Conservation (phyloP, 2,113 vertebrate species). For the Labeo rohita region DNA sequence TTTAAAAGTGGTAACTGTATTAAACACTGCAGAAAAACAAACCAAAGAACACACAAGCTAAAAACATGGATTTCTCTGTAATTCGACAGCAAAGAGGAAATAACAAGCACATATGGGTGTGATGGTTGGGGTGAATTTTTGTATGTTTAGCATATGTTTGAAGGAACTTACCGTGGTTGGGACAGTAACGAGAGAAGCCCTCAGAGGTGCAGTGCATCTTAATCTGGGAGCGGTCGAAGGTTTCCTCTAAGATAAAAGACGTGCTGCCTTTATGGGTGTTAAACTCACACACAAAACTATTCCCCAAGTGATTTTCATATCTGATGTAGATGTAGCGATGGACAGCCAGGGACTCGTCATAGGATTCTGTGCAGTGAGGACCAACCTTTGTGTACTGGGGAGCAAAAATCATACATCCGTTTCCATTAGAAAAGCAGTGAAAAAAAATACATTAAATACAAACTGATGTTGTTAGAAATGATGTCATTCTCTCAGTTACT, state of each 20-base stretch:
- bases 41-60: too few relatives aligned
- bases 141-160: neutral
- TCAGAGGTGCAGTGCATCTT: too few relatives aligned
- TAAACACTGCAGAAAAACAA: neutral
- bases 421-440: neutral
- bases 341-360: neutral
- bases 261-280: neutral
- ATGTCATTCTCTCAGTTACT: too few relatives aligned
- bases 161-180: constrained; percentile 29
- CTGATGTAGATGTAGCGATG: constrained; percentile 20
- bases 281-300: neutral
- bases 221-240: neutral
- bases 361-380: neutral
- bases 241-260: constrained; percentile 37
- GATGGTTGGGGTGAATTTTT: neutral
- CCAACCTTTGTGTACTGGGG: neutral
- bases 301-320: neutral
- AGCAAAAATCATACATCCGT: neutral
- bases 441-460: neutral
- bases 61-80: too few relatives aligned
- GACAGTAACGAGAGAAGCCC: neutral
- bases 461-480: too few relatives aligned
- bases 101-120: too few relatives aligned
- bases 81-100: too few relatives aligned
- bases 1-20: neutral